These are phyloP conservation scores for Capreolus pygargus DNA, from an alignment of 2,113 vertebrate genomes.

Conservation along the genomic window DNA sequence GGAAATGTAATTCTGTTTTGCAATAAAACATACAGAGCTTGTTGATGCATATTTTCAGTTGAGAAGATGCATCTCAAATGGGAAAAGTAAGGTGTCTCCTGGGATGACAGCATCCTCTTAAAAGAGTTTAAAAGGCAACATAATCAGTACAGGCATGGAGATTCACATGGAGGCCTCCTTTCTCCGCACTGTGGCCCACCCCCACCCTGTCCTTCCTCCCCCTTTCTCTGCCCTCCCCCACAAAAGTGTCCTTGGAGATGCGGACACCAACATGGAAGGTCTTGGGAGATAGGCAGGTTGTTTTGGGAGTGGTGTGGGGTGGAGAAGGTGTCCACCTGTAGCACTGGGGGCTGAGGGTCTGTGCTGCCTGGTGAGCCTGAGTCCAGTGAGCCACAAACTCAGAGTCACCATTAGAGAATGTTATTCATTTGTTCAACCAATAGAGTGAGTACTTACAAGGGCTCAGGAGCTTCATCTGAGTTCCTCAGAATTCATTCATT, in stretches of 20 bases:
- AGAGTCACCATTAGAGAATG: background rate
- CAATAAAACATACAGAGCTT: background rate
- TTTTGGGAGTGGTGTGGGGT: background rate
- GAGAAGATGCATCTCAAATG: conserved; percentile 26
- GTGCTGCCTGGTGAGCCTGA: background rate
- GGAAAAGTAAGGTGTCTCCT: conserved; percentile 14
- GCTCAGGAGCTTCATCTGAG: background rate
- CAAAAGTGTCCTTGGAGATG: background rate
- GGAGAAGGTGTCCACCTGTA: background rate
- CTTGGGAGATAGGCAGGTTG: background rate
- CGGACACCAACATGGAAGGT: rapidly evolving
- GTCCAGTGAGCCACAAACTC: background rate
- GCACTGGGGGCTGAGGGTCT: background rate
- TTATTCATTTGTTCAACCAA: rapidly evolving
- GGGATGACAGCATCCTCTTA: background rate
- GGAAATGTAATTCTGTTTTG: conserved; percentile 47
- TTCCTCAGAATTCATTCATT: background rate
- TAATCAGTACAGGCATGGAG: background rate
- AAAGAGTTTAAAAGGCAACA: background rate
- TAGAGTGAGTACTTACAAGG: background rate
- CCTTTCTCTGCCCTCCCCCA: no score
- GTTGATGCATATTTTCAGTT: conserved; percentile 23
- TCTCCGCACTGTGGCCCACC: background rate
- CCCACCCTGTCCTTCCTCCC: background rate
- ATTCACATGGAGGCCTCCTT: background rate